A percentile compares a stretch with the other conserved stretches of the same genome.
Evolutionary conservation across 2,797 vertebrate genomes (phyloP).

Genomic region (Centropyge bicolor): DNA sequence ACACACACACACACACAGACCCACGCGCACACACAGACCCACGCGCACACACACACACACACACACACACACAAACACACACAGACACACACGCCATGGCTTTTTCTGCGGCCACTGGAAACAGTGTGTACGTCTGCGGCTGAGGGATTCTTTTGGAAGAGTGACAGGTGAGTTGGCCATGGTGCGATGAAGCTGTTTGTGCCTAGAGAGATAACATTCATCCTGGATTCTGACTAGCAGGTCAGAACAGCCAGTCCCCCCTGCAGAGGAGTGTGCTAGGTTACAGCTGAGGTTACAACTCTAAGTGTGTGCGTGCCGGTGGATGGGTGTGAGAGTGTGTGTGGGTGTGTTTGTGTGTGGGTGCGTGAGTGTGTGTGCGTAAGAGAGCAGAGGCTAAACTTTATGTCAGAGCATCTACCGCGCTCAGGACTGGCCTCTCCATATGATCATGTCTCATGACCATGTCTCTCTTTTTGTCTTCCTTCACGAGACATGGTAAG

Average conservation of each 20-base stretch:
- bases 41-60: conserved; percentile 22
- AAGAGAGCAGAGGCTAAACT: conserved; percentile 70
- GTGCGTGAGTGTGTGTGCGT: conserved; percentile 66
- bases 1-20: conserved; percentile 16
- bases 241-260: conserved; percentile 70
- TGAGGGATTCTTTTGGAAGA: conserved; percentile 72
- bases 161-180: conserved; percentile 65
- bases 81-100: conserved; percentile 66
- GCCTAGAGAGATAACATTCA: conserved; percentile 82
- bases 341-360: conserved; percentile 41
- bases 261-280: conserved; percentile 69
- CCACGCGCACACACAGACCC: conserved; percentile 28
- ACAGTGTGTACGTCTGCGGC: conserved; percentile 73
- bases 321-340: conserved; percentile 45
- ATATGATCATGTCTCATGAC: conserved; percentile 44
- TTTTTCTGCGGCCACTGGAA: conserved; percentile 72
- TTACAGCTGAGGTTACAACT: conserved; percentile 75
- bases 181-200: conserved; percentile 75
- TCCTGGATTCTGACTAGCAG: conserved; percentile 73
- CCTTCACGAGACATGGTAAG: conserved; percentile 73
- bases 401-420: conserved; percentile 54
- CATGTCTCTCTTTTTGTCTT: conserved; percentile 56
- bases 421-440: conserved; percentile 58
- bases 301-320: conserved; percentile 42
- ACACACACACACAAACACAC: conserved; percentile 18